These are phyloP conservation scores for Prunella himalayana DNA, from an alignment of 2,113 vertebrate genomes.

Conservation along the genomic window DNA sequence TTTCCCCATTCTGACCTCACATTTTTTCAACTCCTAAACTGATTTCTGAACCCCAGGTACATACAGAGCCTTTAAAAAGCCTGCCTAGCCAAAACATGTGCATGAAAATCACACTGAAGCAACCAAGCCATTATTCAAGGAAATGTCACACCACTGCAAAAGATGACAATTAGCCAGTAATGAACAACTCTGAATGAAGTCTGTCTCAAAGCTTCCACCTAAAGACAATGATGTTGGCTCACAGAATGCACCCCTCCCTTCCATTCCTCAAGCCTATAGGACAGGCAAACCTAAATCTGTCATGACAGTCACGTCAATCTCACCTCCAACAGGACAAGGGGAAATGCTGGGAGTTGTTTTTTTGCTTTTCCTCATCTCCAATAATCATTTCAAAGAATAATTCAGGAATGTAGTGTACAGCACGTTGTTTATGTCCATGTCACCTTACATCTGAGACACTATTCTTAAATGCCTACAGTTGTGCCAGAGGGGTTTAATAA, in stretches of 20 bases:
- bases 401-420: neutral
- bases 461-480: conserved; percentile 7
- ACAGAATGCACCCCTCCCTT: neutral
- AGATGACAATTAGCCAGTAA: neutral
- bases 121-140: neutral
- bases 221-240: neutral
- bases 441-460: neutral
- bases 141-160: neutral
- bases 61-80: neutral
- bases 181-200: neutral
- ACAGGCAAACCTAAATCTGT: neutral
- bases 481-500: neutral
- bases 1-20: neutral
- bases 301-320: neutral
- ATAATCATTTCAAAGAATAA: neutral
- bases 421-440: neutral
- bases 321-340: neutral
- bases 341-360: neutral
- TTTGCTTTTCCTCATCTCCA: neutral
- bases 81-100: neutral
- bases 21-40: neutral
- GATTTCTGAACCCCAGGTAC: neutral
- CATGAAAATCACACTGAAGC: neutral
- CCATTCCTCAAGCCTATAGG: neutral
- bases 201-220: neutral